Percentiles rank a stretch among this genome's conserved stretches.
These are phyloP conservation scores for Herpetotheres cachinnans DNA, from an alignment of 2,113 vertebrate species.

Conservation along the genomic window DNA sequence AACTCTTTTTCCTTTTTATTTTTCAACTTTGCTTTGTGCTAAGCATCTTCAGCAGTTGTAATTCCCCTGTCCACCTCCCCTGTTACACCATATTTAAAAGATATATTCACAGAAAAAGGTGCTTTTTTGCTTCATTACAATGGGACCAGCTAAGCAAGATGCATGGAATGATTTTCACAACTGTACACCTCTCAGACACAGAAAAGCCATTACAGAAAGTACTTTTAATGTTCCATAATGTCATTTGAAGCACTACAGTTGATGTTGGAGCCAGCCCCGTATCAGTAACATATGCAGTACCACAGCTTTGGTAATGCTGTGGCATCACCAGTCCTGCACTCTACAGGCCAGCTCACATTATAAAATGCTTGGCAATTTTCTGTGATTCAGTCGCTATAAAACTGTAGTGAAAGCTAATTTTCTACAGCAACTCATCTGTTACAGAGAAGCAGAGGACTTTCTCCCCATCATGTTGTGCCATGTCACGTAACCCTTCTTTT, in stretches of 20 bases:
- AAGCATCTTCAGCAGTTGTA: not conserved
- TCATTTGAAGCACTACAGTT: not conserved
- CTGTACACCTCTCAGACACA: not conserved
- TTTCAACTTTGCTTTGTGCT: not conserved
- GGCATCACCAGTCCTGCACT: not conserved
- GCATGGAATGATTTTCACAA: not conserved
- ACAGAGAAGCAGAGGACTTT: not conserved
- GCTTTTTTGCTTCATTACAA: not conserved
- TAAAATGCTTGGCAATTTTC: conserved; percentile 1
- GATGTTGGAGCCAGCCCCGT: not conserved
- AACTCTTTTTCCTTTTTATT: not conserved
- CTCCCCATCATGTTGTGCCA: not conserved
- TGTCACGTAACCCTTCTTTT: not conserved
- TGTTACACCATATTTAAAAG: not conserved
- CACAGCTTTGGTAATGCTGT: not conserved
- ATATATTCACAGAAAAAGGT: not conserved
- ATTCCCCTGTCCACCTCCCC: not conserved
- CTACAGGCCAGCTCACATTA: not conserved
- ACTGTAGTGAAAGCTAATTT: conserved; percentile 46
- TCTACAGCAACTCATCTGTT: conserved; percentile 2
- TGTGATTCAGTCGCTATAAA: not conserved
- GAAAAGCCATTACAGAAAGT: not conserved
- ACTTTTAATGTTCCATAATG: not conserved
- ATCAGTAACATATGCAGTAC: not conserved
- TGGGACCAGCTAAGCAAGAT: not conserved